Evolutionary conservation across 2,113 vertebrate genomes (phyloP).

Genomic region (Alligator sinensis): DNA sequence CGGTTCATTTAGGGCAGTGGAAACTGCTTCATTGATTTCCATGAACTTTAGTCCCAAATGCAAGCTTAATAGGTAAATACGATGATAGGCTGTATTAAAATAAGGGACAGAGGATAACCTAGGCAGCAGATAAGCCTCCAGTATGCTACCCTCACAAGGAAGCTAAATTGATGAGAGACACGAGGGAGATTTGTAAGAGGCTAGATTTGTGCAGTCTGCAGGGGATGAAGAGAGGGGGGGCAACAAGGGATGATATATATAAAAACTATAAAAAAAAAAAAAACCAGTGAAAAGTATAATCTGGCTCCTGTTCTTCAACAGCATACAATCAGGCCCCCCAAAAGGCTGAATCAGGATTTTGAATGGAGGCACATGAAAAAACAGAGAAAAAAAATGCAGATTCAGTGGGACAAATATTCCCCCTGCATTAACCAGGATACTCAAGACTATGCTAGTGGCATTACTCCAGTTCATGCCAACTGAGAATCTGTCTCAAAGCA

Average conservation of each 20-base stretch:
- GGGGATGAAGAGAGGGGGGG: background rate
- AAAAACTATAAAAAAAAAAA: background rate
- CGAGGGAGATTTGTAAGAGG: background rate
- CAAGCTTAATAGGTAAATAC: background rate
- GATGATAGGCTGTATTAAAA: background rate
- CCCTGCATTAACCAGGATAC: background rate
- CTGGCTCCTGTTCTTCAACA: background rate
- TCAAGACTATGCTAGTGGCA: background rate
- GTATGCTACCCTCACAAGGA: background rate
- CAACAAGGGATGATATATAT: background rate
- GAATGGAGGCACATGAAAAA: background rate
- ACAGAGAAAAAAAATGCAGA: background rate
- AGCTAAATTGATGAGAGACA: background rate
- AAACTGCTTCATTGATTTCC: background rate
- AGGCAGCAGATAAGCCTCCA: background rate
- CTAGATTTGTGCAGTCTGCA: background rate
- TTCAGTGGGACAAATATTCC: background rate
- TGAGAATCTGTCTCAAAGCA: background rate
- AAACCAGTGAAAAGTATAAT: background rate
- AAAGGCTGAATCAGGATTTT: background rate
- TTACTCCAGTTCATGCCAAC: background rate
- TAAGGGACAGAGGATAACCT: background rate
- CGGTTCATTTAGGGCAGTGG: background rate
- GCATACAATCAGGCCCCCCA: background rate
- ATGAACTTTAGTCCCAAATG: background rate